Conservation (phyloP, 2,113 vertebrate genomes). For the Varanus salvator region DNA sequence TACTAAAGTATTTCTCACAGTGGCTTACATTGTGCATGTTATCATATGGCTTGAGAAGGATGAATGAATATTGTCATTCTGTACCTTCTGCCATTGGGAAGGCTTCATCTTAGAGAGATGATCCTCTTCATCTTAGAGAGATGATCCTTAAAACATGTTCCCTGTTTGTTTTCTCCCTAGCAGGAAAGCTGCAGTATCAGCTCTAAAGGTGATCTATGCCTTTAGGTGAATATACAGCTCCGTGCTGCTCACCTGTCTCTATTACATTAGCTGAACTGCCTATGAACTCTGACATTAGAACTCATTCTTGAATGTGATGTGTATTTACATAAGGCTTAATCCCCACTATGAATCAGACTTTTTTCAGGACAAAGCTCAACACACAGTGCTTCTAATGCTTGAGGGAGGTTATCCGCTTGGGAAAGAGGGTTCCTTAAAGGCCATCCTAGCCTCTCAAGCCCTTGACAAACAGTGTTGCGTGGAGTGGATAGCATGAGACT, state of each 20-base stretch:
- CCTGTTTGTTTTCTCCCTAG: background rate
- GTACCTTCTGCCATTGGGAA: background rate
- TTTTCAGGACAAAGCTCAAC: background rate
- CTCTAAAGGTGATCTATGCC: background rate
- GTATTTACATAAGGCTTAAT: background rate
- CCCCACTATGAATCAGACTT: background rate
- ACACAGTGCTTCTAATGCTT: background rate
- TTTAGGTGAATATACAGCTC: background rate
- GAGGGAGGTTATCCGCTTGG: background rate
- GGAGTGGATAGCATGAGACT: slow-evolving; percentile 16
- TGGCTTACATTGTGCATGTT: background rate
- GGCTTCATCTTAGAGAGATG: background rate
- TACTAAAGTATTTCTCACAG: background rate
- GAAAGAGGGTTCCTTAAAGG: slow-evolving; percentile 37
- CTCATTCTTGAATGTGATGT: background rate
- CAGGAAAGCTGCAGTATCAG: background rate
- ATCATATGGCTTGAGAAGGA: accelerated
- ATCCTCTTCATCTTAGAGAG: background rate
- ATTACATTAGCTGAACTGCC: background rate
- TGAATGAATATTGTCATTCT: background rate
- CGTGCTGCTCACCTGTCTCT: background rate
- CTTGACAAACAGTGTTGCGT: slow-evolving; percentile 39
- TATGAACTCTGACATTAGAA: background rate
- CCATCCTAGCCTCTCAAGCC: background rate
- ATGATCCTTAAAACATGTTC: background rate